phyloP scores from a whole-genome alignment of 2,888 invertebrate species.

The Epicampocera succincta region DNA sequence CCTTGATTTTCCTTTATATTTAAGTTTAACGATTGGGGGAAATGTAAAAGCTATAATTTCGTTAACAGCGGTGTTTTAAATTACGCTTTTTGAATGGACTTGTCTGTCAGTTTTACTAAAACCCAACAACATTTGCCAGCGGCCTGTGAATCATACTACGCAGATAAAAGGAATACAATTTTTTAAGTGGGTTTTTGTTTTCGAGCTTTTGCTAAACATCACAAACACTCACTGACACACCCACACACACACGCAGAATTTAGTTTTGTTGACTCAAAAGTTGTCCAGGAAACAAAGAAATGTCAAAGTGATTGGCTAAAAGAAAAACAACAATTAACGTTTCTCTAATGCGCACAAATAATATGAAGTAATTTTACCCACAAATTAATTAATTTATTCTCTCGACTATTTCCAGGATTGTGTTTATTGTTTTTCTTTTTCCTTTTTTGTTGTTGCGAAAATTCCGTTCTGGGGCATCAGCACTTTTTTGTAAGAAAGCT shows the following conservation, averaged over 20 bases:
- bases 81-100: conserved; percentile 10
- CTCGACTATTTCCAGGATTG: no score
- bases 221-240: no score
- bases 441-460: no score
- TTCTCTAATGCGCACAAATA: no score
- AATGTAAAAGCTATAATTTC: conserved; percentile 39
- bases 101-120: not conserved
- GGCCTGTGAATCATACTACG: not conserved
- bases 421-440: no score
- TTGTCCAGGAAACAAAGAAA: not conserved
- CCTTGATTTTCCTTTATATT: not conserved
- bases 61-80: conserved; percentile 28
- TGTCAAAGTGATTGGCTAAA: not conserved
- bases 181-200: not conserved
- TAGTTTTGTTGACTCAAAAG: conserved; percentile 35
- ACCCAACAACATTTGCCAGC: not conserved
- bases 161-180: not conserved
- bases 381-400: no score
- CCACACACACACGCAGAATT: not conserved
- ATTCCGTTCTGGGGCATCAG: no score
- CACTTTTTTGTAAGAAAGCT: no score
- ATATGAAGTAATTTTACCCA: no score
- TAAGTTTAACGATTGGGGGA: conserved; percentile 45
- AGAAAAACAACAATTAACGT: no score
- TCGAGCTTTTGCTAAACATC: no score